phyloP scores from a whole-genome alignment of 2,113 vertebrate genomes.

The Leptocoma aspasia region DNA sequence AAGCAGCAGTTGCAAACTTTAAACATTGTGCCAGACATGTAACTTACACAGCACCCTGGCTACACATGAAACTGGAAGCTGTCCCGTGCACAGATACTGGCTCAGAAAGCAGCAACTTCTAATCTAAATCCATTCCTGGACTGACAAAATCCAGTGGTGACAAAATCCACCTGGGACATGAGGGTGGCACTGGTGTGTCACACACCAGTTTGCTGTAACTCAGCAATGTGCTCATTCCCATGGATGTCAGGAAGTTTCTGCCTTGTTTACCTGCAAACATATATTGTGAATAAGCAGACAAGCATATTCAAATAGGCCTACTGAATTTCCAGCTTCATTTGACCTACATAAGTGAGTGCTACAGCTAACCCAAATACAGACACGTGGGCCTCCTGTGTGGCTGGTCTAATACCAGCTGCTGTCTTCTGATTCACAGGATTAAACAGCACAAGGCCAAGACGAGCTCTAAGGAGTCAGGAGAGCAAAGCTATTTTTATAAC shows the following conservation, averaged over 20 bases:
- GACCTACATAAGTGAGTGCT: background rate
- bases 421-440: background rate
- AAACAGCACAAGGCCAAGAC: background rate
- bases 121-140: too few species aligned
- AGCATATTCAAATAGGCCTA: background rate
- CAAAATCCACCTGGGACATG: background rate
- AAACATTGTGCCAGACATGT: background rate
- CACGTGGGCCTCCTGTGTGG: background rate
- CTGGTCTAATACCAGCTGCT: background rate
- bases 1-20: background rate
- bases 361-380: background rate
- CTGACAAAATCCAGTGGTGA: background rate
- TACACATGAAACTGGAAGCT: background rate
- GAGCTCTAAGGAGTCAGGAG: background rate
- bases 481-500: background rate
- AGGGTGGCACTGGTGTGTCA: background rate
- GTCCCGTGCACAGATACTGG: fast-evolving
- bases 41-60: background rate
- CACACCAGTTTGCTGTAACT: background rate
- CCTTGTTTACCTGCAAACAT: background rate
- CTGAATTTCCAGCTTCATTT: background rate
- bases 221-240: background rate
- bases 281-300: background rate
- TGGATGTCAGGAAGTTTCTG: background rate
- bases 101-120: background rate